Conservation (phyloP, 1,140 invertebrate genomes). For the Pararge aegeria region DNA sequence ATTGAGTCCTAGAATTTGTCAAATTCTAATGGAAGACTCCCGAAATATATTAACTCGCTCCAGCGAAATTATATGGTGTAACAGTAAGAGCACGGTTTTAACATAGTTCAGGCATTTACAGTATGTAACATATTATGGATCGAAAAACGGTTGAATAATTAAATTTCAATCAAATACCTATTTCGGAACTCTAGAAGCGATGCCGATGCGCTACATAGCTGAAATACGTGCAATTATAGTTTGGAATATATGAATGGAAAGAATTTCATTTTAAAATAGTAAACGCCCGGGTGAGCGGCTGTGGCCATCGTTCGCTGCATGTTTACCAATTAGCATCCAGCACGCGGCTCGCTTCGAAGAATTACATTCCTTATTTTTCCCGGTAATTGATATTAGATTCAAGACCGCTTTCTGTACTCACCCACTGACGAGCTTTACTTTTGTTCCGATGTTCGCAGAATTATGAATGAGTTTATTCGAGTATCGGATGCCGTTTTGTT, state of each 20-base stretch:
- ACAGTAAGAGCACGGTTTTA: too few species aligned
- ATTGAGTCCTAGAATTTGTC: too few species aligned
- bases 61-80: too few species aligned
- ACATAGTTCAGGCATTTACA: too few species aligned
- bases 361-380: conserved; percentile 47
- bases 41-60: too few species aligned
- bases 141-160: conserved; percentile 58
- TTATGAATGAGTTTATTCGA: conserved; percentile 32
- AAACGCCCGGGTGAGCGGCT: conserved; percentile 41
- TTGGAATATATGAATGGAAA: conserved; percentile 63
- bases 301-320: conserved; percentile 47
- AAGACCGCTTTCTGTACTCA: conserved; percentile 35
- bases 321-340: conserved; percentile 65
- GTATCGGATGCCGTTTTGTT: conserved; percentile 30
- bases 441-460: conserved; percentile 34
- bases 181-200: conserved; percentile 55
- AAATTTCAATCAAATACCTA: conserved; percentile 66
- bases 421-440: conserved; percentile 23
- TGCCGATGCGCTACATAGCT: conserved; percentile 37
- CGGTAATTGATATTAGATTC: conserved; percentile 53
- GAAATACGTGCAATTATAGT: conserved; percentile 57
- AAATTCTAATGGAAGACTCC: too few species aligned
- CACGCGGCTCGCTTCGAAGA: conserved; percentile 43
- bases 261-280: conserved; percentile 76
- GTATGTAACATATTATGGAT: conserved; percentile 23